Conservation (phyloP, 2,113 vertebrate species). For the Actenoides lindsayi region DNA sequence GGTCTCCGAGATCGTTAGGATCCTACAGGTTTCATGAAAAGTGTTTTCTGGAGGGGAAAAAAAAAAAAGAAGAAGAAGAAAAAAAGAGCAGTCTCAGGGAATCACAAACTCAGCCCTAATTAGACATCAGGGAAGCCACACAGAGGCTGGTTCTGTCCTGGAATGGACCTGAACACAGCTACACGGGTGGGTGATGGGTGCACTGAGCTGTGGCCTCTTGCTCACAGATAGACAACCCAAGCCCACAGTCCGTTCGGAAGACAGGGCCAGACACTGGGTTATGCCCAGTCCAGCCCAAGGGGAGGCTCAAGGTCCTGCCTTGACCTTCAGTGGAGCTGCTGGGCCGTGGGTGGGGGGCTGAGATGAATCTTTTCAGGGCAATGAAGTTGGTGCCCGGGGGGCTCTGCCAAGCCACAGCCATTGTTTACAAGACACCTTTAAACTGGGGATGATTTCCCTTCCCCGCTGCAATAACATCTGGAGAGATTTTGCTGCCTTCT, state of each 20-base stretch:
- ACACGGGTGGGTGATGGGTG: not conserved
- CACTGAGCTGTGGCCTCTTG: not conserved
- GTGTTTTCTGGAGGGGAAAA: not conserved
- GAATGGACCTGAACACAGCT: not conserved
- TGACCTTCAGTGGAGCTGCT: not conserved
- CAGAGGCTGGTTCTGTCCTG: rapidly evolving
- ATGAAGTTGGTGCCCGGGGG: rapidly evolving
- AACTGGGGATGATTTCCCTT: constrained; percentile 16
- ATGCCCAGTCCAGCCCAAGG: not conserved
- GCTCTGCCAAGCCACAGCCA: not conserved
- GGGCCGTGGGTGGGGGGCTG: rapidly evolving
- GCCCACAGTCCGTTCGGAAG: not conserved
- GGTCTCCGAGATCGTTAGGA: not conserved
- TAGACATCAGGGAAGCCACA: not conserved
- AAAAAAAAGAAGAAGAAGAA: not conserved
- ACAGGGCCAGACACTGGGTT: not conserved
- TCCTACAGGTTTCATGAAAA: not conserved
- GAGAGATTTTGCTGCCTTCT: constrained; percentile 64
- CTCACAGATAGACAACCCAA: not conserved
- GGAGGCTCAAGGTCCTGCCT: not conserved
- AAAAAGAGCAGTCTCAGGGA: not conserved
- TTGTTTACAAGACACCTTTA: not conserved
- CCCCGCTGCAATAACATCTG: constrained; percentile 33
- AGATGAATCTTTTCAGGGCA: not conserved
- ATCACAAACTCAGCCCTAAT: not conserved